Evolutionary conservation across 2,797 vertebrate genomes (phyloP), one percentile per base, ranked within the genome.

Genomic region (Steatocranus sp.): DNA sequence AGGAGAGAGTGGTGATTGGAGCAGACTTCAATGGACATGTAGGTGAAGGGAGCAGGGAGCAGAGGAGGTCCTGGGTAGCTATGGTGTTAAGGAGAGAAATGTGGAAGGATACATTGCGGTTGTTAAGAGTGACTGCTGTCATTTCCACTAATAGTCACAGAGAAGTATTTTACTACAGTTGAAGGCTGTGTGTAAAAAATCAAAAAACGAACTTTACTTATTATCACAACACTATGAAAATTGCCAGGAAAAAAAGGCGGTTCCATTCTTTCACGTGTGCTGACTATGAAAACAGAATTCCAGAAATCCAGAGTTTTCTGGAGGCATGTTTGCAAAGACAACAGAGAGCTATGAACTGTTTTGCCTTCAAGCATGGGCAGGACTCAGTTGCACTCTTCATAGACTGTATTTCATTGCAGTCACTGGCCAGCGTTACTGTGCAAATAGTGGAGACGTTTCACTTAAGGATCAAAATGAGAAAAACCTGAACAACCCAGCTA

Each of bases 371-470:
- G 58, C 34, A 5, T 63, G n/a, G 58, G 58, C 58, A 38, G n/a
- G 18, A 41, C 61, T 61, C 18, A 61, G 11, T 8, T 8, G 18
- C 56, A 32, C 30, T n/a, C 54, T 58, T 58, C 56, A 11, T 58
- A 58, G 30, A 5, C 30, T n/a, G 11, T 14, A 20, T 36, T 38
- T 20, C 7, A 14, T 36, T 36, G 32, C 58, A 63, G 58, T 36
- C 1, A 63, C 0, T 63, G 0, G 18, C 32, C 4, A 58, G 54
- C 0, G 5, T 3, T 0, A 32, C 27, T 58, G 54, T 58, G 54
- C 15, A 58, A 58, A 58, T 9, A 27, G 53, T 54, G 53, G 20
- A 25, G 54, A 32, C 34, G 17, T 18, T 61, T 61, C 30, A 34
- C 11, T 63, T 63, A 12, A 20, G 34, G 4, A 20, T 32, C n/a